Evolutionary conservation across 2,888 invertebrate genomes (phyloP).

Genomic region (Rhamnusium bicolor): DNA sequence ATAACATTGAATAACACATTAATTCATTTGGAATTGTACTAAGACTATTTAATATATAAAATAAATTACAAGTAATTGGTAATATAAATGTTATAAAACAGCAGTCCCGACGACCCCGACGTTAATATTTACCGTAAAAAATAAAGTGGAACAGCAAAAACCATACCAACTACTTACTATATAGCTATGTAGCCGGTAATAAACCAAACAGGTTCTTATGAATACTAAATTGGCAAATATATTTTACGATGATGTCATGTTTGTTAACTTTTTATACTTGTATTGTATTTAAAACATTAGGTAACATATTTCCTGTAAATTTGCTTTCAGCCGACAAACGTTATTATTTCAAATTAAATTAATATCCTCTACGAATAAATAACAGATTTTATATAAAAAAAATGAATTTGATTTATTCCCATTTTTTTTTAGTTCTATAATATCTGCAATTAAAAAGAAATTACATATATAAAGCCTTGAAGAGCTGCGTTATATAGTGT

Average conservation of each 20-base stretch:
- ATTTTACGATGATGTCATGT: constrained; percentile 48
- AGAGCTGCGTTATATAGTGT: neutral
- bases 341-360: neutral
- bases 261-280: constrained; percentile 36
- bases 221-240: constrained; percentile 49
- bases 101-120: neutral
- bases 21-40: too few species aligned
- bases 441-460: neutral
- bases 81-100: neutral
- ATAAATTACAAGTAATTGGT: neutral
- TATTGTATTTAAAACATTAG: constrained; percentile 17
- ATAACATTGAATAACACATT: too few species aligned
- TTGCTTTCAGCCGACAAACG: constrained; percentile 11
- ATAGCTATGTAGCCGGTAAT: neutral
- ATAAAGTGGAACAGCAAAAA: constrained; percentile 19
- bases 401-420: too few species aligned
- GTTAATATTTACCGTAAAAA: neutral
- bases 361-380: neutral
- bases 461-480: neutral
- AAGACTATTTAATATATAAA: too few species aligned
- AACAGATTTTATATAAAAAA: neutral
- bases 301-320: constrained; percentile 16
- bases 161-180: constrained; percentile 10
- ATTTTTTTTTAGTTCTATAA: too few species aligned
- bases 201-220: constrained; percentile 45